Percentiles rank a stretch among this genome's conserved stretches.
phyloP scores from a whole-genome alignment of 2,797 vertebrate genomes.

The Petrocephalus schoutedeni region DNA sequence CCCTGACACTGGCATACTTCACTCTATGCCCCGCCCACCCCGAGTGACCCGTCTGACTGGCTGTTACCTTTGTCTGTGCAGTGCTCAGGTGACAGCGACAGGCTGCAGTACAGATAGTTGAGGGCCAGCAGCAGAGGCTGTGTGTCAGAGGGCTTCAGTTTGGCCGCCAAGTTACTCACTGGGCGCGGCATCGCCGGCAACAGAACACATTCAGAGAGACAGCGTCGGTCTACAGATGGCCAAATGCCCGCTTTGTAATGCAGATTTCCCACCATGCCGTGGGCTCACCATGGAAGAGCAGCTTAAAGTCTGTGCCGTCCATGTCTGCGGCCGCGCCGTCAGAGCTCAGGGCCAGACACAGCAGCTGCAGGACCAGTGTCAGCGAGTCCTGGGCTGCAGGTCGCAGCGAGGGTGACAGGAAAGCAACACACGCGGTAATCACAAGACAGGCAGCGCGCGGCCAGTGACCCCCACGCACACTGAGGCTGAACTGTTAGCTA shows the following conservation, averaged over 20 bases:
- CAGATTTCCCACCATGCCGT: background rate
- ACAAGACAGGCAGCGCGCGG: background rate
- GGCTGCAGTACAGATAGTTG: slow-evolving; percentile 82
- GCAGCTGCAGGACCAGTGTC: slow-evolving; percentile 70
- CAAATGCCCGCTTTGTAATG: background rate
- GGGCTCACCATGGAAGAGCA: slow-evolving; percentile 81
- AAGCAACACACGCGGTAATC: background rate
- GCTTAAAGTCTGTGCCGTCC: slow-evolving; percentile 79
- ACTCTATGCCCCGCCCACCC: background rate
- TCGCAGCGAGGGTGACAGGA: background rate
- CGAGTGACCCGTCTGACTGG: background rate
- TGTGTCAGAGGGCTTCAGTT: slow-evolving; percentile 57
- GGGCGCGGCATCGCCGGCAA: background rate
- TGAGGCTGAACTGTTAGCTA: background rate
- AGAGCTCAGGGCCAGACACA: slow-evolving; percentile 71
- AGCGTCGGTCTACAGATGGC: background rate
- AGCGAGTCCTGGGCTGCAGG: slow-evolving; percentile 45
- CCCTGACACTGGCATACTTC: background rate
- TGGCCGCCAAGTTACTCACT: slow-evolving; percentile 83
- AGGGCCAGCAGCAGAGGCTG: slow-evolving; percentile 77
- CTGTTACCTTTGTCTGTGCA: slow-evolving; percentile 61
- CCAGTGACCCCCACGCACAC: background rate
- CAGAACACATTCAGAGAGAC: background rate
- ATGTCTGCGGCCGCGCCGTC: slow-evolving; percentile 56
- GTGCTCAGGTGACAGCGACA: slow-evolving; percentile 51